Conservation (phyloP, 2,888 invertebrate genomes). For the Stenchaetothrips biformis region DNA sequence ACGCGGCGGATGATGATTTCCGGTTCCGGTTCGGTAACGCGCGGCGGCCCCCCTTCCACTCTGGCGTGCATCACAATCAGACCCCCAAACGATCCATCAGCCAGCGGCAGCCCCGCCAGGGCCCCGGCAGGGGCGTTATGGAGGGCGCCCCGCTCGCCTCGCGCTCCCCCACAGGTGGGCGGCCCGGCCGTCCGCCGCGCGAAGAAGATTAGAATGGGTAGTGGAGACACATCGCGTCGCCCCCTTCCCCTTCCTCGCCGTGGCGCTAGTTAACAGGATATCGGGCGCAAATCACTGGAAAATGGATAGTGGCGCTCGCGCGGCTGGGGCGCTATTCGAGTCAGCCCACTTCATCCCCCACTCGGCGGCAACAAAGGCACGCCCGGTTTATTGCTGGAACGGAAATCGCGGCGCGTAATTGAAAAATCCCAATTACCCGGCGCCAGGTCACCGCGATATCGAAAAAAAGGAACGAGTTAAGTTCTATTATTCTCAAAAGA, state of each 20-base stretch:
- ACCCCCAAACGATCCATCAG: too few species aligned
- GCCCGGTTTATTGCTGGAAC: too few species aligned
- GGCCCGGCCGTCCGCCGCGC: background rate
- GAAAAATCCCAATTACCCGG: too few species aligned
- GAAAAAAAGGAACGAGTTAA: too few species aligned
- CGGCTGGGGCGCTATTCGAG: background rate
- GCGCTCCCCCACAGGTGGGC: background rate
- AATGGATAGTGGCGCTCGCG: background rate
- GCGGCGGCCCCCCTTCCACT: too few species aligned
- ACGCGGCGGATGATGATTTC: too few species aligned
- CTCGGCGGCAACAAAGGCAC: too few species aligned
- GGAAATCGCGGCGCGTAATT: too few species aligned
- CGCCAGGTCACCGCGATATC: too few species aligned
- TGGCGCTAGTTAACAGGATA: background rate
- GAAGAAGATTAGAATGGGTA: background rate
- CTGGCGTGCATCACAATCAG: too few species aligned
- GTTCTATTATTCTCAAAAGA: too few species aligned
- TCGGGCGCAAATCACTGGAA: background rate
- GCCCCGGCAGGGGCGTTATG: background rate
- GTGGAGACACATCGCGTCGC: background rate
- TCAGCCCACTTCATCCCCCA: background rate
- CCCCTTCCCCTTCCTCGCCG: background rate
- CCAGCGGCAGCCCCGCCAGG: background rate
- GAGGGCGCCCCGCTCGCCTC: background rate
- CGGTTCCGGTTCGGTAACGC: too few species aligned